These are phyloP conservation scores for Sabatieria punctata DNA, from an alignment of 2,888 invertebrate species.

Conservation along the genomic window DNA sequence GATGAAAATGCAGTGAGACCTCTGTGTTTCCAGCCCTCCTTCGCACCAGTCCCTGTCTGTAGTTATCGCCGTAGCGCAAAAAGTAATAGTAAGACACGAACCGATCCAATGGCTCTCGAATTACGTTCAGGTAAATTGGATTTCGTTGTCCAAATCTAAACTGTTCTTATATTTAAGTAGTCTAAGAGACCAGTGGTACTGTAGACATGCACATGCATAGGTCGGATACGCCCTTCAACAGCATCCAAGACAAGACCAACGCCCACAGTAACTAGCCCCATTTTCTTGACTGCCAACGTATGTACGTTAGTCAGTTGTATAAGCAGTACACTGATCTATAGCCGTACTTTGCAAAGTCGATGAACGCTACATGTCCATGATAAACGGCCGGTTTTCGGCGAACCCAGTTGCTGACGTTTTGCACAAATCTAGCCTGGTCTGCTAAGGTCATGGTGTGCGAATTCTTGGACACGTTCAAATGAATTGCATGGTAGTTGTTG, in stretches of 20 bases:
- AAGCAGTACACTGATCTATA: no score
- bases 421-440: constrained; percentile 72
- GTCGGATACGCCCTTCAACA: no score
- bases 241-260: no score
- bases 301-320: no score
- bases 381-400: constrained; percentile 80
- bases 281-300: no score
- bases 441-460: constrained; percentile 79
- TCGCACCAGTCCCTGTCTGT: constrained; percentile 76
- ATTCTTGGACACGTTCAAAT: constrained; percentile 88
- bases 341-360: constrained; percentile 83
- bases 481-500: constrained; percentile 62
- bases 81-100: constrained; percentile 96
- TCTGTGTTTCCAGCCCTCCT: constrained; percentile 88
- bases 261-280: no score
- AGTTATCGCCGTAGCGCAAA: constrained; percentile 87
- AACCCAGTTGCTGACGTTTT: constrained; percentile 75
- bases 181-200: no score
- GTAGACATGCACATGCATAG: no score
- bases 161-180: no score
- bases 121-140: constrained; percentile 82
- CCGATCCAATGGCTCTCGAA: constrained; percentile 81
- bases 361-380: constrained; percentile 90
- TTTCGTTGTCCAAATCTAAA: constrained; percentile 61
- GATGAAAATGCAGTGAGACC: no score